phyloP scores from a whole-genome alignment of 2,888 invertebrate genomes.

The Dryomyza anilis region DNA sequence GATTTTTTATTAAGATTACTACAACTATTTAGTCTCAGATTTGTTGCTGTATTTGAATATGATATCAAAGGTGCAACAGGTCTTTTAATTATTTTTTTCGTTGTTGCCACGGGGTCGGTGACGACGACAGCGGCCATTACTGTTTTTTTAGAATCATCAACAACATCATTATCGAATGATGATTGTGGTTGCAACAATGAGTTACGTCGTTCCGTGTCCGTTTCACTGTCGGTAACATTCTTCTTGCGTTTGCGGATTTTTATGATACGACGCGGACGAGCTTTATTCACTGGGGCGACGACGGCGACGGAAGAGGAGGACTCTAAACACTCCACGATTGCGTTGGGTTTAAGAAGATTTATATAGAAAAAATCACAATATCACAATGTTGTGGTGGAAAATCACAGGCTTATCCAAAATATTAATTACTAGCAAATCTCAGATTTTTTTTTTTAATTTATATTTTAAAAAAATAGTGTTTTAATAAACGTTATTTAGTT shows the following conservation, averaged over 20 bases:
- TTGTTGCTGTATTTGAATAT: background rate
- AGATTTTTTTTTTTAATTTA: background rate
- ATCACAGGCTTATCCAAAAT: background rate
- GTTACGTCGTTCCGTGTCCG: conserved; percentile 40
- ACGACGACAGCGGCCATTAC: background rate
- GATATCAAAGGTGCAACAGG: background rate
- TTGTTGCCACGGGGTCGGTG: background rate
- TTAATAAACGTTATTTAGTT: background rate
- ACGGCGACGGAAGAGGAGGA: background rate
- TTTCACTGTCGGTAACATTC: conserved; percentile 42
- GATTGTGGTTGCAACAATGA: conserved; percentile 21
- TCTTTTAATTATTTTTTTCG: background rate
- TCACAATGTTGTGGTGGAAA: conserved; percentile 1
- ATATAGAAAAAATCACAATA: background rate
- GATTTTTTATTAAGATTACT: conserved; percentile 1
- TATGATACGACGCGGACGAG: conserved; percentile 48
- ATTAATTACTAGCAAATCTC: background rate
- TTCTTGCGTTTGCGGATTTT: conserved; percentile 48
- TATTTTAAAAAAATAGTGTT: background rate
- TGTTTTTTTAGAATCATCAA: background rate
- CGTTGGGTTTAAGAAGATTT: background rate
- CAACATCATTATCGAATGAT: background rate
- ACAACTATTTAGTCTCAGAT: background rate
- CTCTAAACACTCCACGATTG: background rate
- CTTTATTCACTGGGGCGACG: conserved; percentile 42